phyloP scores from a whole-genome alignment of 37 sponge, comb jelly and placozoan genomes.

The Aphrocallistes beatrix region DNA sequence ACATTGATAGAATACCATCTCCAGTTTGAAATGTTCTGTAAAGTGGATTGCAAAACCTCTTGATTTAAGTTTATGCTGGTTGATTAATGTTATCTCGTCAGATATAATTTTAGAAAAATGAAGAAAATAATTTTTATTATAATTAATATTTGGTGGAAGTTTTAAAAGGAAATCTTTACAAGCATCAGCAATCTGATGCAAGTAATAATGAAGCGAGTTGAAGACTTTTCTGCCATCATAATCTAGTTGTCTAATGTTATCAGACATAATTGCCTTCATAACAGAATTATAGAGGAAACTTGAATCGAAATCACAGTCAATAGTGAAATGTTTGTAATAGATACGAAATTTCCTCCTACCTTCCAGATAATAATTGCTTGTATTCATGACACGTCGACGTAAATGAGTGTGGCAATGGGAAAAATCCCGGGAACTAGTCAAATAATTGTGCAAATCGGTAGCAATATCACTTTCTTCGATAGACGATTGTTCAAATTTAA shows the following conservation, averaged over 20 bases:
- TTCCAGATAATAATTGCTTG: background rate
- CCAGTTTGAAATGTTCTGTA: background rate
- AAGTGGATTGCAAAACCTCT: background rate
- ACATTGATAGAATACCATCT: background rate
- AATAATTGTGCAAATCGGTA: background rate
- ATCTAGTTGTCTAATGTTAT: background rate
- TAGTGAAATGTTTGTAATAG: background rate
- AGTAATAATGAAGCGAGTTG: background rate
- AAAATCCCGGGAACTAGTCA: background rate
- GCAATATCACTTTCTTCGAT: background rate
- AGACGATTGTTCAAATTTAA: background rate
- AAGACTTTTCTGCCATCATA: background rate
- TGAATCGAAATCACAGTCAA: background rate
- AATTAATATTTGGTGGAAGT: background rate
- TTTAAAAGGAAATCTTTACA: background rate
- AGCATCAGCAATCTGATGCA: background rate
- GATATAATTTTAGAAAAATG: background rate
- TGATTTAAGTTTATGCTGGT: background rate
- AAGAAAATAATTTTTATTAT: background rate
- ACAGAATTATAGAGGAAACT: background rate
- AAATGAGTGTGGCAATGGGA: background rate
- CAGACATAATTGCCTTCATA: background rate
- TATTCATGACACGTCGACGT: background rate
- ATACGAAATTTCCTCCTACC: background rate
- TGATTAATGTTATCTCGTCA: background rate